A percentile compares a stretch with the other conserved stretches of the same genome.
These are phyloP conservation scores for Andrena dorsata DNA, from an alignment of 2,888 invertebrate species.

Conservation along the genomic window DNA sequence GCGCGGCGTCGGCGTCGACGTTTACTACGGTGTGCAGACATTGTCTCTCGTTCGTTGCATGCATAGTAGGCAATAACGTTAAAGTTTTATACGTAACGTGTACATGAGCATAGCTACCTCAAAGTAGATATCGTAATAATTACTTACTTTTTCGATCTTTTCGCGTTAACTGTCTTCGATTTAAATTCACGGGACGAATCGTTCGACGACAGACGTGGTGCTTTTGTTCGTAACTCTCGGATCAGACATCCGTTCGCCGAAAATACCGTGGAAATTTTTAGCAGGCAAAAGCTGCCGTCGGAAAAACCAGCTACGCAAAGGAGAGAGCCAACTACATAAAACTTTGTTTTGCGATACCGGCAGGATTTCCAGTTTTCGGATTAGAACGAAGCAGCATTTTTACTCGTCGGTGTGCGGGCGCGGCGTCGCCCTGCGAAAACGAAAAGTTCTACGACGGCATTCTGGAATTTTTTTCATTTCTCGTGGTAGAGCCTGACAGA, in stretches of 20 bases:
- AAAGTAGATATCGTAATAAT: no score
- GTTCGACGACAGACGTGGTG: background rate
- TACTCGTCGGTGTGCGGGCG: constrained; percentile 30
- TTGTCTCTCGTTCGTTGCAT: no score
- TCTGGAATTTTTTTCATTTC: constrained; percentile 45
- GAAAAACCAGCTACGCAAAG: constrained; percentile 6
- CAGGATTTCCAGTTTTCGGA: constrained; percentile 70
- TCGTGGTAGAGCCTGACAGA: constrained; percentile 28
- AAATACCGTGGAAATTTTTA: constrained; percentile 34
- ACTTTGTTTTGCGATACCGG: constrained; percentile 40
- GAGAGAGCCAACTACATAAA: constrained; percentile 21
- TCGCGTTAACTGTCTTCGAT: background rate
- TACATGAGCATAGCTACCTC: no score
- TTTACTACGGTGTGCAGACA: no score
- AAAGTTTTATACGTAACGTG: no score
- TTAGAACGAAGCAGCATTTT: constrained; percentile 67
- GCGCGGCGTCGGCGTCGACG: no score
- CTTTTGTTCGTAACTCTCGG: constrained; percentile 8
- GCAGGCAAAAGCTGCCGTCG: constrained; percentile 5
- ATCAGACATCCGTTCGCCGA: constrained; percentile 14
- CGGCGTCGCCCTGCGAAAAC: constrained; percentile 31
- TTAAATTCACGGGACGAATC: background rate
- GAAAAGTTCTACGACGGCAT: constrained; percentile 56
- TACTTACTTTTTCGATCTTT: no score
- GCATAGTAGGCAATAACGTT: no score